Conservation (phyloP, 1,140 invertebrate species). For the Leptinotarsa lineolata region DNA sequence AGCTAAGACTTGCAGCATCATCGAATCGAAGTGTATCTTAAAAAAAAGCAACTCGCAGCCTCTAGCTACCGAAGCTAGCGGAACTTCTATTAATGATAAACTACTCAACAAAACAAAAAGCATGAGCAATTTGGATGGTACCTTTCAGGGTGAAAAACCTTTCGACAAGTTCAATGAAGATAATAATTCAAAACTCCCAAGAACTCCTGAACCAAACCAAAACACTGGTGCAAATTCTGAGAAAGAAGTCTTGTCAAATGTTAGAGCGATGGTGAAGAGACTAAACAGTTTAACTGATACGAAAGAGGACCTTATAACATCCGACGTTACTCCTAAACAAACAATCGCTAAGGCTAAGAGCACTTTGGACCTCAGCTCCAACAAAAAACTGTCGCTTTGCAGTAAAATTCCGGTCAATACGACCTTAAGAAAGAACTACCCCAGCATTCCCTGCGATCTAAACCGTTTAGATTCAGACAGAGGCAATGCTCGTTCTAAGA, state of each 20-base stretch:
- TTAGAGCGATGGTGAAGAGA: conserved; percentile 45
- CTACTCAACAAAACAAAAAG: conserved; percentile 41
- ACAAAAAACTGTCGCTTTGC: conserved; percentile 35
- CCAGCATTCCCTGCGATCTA: conserved; percentile 53
- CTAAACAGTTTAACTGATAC: conserved; percentile 44
- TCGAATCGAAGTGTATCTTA: conserved; percentile 65
- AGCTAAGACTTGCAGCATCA: conserved; percentile 67
- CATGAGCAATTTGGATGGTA: conserved; percentile 31
- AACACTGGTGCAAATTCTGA: neutral
- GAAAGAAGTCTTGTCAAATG: conserved; percentile 34
- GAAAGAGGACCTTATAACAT: conserved; percentile 4
- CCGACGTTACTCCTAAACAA: neutral
- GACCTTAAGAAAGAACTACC: conserved; percentile 44
- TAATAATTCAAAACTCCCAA: neutral
- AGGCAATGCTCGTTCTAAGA: conserved; percentile 35
- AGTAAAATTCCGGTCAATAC: conserved; percentile 52
- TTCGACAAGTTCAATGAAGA: neutral
- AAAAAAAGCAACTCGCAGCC: conserved; percentile 56
- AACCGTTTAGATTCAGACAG: conserved; percentile 47
- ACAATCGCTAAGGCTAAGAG: conserved; percentile 39
- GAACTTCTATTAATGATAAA: neutral
- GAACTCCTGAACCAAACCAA: neutral
- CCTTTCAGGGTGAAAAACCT: neutral
- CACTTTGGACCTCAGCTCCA: conserved; percentile 38
- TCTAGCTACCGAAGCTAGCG: neutral